Conservation (phyloP, 92 coral and sea anemone genomes). For the Nematostella vectensis region DNA sequence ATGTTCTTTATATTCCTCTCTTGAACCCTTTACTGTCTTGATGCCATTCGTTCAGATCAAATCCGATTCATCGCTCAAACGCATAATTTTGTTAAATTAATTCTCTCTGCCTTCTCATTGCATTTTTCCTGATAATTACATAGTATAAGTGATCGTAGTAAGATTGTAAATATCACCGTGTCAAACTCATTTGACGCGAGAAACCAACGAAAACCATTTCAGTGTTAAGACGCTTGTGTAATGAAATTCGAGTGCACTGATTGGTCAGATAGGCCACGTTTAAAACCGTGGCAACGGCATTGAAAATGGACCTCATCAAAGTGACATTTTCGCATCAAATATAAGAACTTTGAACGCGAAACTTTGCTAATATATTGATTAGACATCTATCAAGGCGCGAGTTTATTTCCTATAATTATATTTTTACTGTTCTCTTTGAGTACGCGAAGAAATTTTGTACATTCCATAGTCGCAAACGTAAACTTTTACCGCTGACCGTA, state of each 20-base stretch:
- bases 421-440: background rate
- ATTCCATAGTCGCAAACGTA: background rate
- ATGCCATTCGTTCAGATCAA: background rate
- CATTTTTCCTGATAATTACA: no score
- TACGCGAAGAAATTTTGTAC: background rate
- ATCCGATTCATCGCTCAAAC: background rate
- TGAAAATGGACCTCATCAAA: background rate
- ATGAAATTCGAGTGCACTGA: background rate
- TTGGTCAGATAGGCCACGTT: background rate
- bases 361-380: no score
- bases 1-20: background rate
- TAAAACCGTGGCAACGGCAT: conserved; percentile 4
- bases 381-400: no score
- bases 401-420: no score
- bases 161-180: background rate
- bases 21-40: conserved; percentile 1
- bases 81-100: background rate
- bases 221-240: background rate
- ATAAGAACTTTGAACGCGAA: background rate
- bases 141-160: background rate
- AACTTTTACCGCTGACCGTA: background rate
- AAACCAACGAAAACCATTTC: conserved; percentile 5
- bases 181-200: background rate
- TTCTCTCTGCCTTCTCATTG: background rate
- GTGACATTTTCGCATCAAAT: background rate